A percentile compares a stretch with the other conserved stretches of the same genome.
Conservation (phyloP, 2,113 vertebrate genomes). For the Beaufortia kweichowensis region DNA sequence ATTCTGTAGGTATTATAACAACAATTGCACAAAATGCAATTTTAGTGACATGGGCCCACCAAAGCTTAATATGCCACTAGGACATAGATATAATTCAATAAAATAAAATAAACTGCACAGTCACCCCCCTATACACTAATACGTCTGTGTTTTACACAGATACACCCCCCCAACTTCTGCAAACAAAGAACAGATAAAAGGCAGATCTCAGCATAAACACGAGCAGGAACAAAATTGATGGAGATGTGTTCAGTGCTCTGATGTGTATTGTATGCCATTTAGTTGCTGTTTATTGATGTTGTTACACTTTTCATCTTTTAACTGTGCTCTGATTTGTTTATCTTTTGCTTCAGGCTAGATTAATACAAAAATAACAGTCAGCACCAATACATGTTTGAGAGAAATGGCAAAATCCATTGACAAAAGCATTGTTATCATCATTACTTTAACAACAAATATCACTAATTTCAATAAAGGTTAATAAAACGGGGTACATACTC, state of each 20-base stretch:
- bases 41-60: no score
- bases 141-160: background rate
- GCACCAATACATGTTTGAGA: slow-evolving; percentile 3
- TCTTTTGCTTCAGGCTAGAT: slow-evolving; percentile 31
- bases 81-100: background rate
- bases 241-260: slow-evolving; percentile 37
- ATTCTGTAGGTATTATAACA: background rate
- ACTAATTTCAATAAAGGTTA: background rate
- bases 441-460: background rate
- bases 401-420: slow-evolving; percentile 2
- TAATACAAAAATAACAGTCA: background rate
- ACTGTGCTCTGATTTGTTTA: slow-evolving; percentile 34
- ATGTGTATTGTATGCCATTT: slow-evolving; percentile 28
- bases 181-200: slow-evolving; percentile 40
- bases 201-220: slow-evolving; percentile 30
- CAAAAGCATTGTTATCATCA: background rate
- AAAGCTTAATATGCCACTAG: background rate
- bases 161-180: slow-evolving; percentile 2
- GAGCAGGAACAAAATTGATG: slow-evolving; percentile 27
- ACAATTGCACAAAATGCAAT: background rate
- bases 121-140: slow-evolving; percentile 15
- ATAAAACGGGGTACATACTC: background rate
- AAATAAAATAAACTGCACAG: slow-evolving; percentile 28
- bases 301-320: slow-evolving; percentile 31
- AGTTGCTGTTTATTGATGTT: slow-evolving; percentile 35